These are phyloP conservation scores for Pipistrellus pipistrellus DNA, from an alignment of 2,797 vertebrate species.

Conservation along the genomic window DNA sequence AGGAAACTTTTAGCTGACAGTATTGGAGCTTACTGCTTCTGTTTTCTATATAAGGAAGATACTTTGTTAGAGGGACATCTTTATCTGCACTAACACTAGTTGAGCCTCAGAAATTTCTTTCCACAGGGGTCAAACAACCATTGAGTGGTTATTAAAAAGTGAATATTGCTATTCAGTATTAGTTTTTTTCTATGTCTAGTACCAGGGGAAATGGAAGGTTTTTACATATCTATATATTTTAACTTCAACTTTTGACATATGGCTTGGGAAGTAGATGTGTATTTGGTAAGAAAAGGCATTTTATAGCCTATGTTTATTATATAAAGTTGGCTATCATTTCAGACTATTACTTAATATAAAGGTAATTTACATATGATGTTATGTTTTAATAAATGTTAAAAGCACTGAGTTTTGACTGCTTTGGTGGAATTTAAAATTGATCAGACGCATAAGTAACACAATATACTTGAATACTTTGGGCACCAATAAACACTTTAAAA, in stretches of 20 bases:
- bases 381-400: slow-evolving; percentile 29
- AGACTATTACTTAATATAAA: slow-evolving; percentile 34
- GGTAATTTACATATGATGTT: slow-evolving; percentile 18
- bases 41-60: slow-evolving; percentile 69
- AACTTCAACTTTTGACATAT: slow-evolving; percentile 6
- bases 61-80: slow-evolving; percentile 66
- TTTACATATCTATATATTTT: slow-evolving; percentile 9
- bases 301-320: slow-evolving; percentile 24
- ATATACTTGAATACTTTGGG: slow-evolving; percentile 43
- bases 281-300: neutral
- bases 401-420: neutral
- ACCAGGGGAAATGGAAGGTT: neutral
- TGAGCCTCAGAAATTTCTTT: slow-evolving; percentile 63
- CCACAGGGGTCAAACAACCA: slow-evolving; percentile 62
- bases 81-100: slow-evolving; percentile 60
- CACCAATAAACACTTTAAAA: slow-evolving; percentile 13
- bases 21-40: slow-evolving; percentile 65
- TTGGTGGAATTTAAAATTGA: slow-evolving; percentile 42
- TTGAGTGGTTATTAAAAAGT: slow-evolving; percentile 50
- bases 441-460: neutral
- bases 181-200: slow-evolving; percentile 43
- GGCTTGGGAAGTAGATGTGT: neutral
- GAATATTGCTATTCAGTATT: slow-evolving; percentile 54
- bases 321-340: neutral
- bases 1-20: slow-evolving; percentile 76